Percentiles rank a stretch among this genome's conserved stretches.
phyloP scores from a whole-genome alignment of 1,140 invertebrate species.

The Zaprionus ornatus region DNA sequence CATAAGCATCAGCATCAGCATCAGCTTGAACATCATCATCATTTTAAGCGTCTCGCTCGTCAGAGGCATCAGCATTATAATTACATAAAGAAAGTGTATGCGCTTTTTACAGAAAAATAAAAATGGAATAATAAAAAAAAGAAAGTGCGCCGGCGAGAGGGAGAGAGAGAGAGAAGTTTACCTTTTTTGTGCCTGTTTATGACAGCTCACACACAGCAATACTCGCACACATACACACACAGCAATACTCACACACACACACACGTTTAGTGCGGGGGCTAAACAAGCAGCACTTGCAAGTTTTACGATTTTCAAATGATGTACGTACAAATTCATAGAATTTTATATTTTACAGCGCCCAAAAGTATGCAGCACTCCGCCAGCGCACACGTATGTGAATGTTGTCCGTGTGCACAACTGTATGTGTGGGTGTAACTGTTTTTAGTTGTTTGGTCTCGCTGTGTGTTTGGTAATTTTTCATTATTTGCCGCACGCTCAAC shows the following conservation, averaged over 20 bases:
- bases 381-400: not conserved
- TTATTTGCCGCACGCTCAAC: conserved; percentile 59
- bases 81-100: conserved; percentile 61
- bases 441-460: conserved; percentile 61
- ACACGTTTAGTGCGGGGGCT: conserved; percentile 12
- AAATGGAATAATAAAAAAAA: conserved; percentile 63
- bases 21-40: conserved; percentile 15
- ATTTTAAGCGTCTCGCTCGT: conserved; percentile 5
- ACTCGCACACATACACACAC: conserved; percentile 11
- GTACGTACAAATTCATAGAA: conserved; percentile 83
- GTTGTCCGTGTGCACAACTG: conserved; percentile 7
- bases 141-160: conserved; percentile 4
- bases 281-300: conserved; percentile 71
- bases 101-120: conserved; percentile 70
- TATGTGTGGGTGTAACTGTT: conserved; percentile 37
- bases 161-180: conserved; percentile 44
- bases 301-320: conserved; percentile 83
- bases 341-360: conserved; percentile 80
- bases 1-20: conserved; percentile 10
- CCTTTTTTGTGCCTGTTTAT: conserved; percentile 71
- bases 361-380: conserved; percentile 49
- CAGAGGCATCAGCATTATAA: conserved; percentile 66
- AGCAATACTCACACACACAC: conserved; percentile 1
- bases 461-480: conserved; percentile 65
- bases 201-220: conserved; percentile 54